Evolutionary conservation across 2,888 invertebrate genomes (phyloP), one percentile per base, ranked within the genome.

Genomic region (Harpagoxenus sublaevis): DNA sequence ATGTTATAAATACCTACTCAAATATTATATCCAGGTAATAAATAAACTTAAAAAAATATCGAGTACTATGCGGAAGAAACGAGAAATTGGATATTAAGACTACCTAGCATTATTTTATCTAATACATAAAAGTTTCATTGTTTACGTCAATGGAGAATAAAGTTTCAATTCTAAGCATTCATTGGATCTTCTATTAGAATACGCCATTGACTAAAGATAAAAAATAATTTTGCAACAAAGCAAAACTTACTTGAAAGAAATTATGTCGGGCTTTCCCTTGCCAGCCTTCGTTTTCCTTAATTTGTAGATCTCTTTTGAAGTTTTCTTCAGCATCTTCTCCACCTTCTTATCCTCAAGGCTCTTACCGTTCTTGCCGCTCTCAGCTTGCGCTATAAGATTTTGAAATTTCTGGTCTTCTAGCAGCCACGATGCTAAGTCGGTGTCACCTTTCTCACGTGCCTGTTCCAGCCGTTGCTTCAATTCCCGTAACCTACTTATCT

Each of bases 281-380:
- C 98, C 98, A 90, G 98, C 97, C 93, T 98, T 97, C 73, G 98
- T 98, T 95, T 98, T 98, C 89, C 99, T 96, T 86, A 99, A 96
- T 91, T 98, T 97, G 95, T 99, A 98, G 91, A 99, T 98, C 95
- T 99, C 99, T 93, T 98, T 97, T 84, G 98, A 98, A 15, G 98
- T 98, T 94, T 98, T 97, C 95, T 97, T 97, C 90, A 99, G 96
- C 95, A 99, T 96, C 92, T 98, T 97, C 95, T 98, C 97, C 90
- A 98, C 96, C 94, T 97, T 96, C 92, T 96, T 96, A 92, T 98
- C 97, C 89, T 97, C 97, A 0, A 96, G 94, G 55, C 96, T 97
- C 91, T 96, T 96, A 1, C 96, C 95, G 84, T 95, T 95, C 87
- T 95, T 95, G 65, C 95, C 95, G 65, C 92, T 95, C 89, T 96